Percentiles rank a stretch among this genome's conserved stretches.
Evolutionary conservation across 2,888 invertebrate genomes (phyloP).

Genomic region (Harpalus rufipes): DNA sequence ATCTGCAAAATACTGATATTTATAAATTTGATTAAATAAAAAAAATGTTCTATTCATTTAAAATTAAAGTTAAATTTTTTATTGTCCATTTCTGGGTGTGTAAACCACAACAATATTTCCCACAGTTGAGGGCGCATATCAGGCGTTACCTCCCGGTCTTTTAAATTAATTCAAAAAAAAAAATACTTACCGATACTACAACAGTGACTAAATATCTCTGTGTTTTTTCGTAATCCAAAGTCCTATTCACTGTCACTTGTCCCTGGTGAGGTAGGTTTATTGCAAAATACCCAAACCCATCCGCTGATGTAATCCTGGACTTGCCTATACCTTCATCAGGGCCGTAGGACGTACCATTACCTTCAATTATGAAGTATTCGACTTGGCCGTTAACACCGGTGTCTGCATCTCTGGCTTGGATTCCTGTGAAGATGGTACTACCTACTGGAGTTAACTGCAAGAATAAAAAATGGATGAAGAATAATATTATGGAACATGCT

Average conservation of each 20-base stretch:
- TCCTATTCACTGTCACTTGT: conserved; percentile 90
- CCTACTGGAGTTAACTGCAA: conserved; percentile 92
- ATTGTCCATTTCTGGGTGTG: no score
- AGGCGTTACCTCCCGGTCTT: no score
- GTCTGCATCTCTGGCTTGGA: conserved; percentile 89
- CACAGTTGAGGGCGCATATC: no score
- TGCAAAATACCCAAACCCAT: conserved; percentile 90
- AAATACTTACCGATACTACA: conserved; percentile 89
- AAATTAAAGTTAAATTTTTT: no score
- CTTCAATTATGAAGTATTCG: conserved; percentile 90
- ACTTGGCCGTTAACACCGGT: conserved; percentile 93
- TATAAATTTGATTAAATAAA: no score
- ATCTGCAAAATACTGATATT: no score
- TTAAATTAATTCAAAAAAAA: no score
- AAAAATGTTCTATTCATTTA: no score
- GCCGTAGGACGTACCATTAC: conserved; percentile 79
- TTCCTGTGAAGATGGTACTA: conserved; percentile 90
- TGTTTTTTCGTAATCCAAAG: conserved; percentile 92
- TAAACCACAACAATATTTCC: no score
- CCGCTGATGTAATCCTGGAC: conserved; percentile 82
- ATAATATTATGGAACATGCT: neutral
- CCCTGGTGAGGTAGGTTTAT: conserved; percentile 94
- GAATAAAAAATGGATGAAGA: neutral
- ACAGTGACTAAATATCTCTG: conserved; percentile 93
- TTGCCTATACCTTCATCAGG: conserved; percentile 81